Base-by-base conservation (phyloP, 2,797 vertebrate species). In the Sphenopsis melanotis region DNA sequence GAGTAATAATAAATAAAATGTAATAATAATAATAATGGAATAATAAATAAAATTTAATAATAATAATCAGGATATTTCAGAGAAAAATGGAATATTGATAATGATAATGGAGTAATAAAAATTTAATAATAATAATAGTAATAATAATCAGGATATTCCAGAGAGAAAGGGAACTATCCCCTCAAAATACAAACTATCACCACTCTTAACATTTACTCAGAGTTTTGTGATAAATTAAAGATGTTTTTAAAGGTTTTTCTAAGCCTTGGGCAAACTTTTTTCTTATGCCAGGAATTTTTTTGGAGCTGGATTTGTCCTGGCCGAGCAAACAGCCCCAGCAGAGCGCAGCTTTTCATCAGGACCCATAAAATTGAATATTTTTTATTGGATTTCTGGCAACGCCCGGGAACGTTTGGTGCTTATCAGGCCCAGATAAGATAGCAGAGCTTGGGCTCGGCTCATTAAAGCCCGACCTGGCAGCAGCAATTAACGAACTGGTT, bases 141-240 rank as follows among this genome's bases (percentile, higher is more conserved):
- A 56, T 16, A 57, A 57, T 36, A 26, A 57, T 36, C 16, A 57
- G 56, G 16, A 36, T 37, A 59, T 37, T 19, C 23, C 11, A 36
- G 44, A 46, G 34, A 22, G 81, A 55, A 80, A 12, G 10, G 37
- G 34, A 86, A 83, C 36, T 12, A 10, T 17, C 22, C 13, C 52
- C 61, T 66, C 18, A n/a, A 76, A 76, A 44, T 15, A 11, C 5
- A 29, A 8, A 34, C 41, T 50, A 50, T 50, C 30, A 6, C 8
- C 0, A 1, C 44, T 21, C 8, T 57, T 5, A 16, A 7, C 1
- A 12, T 27, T 49, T 13, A 3, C 15, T 30, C 23, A 16, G 19
- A 6, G 21, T 21, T 4, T 42, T 21, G 30, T 53, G 11, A 53
- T 53, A 32, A 53, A 53, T 53, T 13, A 53, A 21, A 53, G 52